Percentiles rank a stretch among this genome's conserved stretches.
These are phyloP conservation scores for Drosophila melanosoma DNA, from an alignment of 2,888 invertebrate species.

Conservation along the genomic window DNA sequence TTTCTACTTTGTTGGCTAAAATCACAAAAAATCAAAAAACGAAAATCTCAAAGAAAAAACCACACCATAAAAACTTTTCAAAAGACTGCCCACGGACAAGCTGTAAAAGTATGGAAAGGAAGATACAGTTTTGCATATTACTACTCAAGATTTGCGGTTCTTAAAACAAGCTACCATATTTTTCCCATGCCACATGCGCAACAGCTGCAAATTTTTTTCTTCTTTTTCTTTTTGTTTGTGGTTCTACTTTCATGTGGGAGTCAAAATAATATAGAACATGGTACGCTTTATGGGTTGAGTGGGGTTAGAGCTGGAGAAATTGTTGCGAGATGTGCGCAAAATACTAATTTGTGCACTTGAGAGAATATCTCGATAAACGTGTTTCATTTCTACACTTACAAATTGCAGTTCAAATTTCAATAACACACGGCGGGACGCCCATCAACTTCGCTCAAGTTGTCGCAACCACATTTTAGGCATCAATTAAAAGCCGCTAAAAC, in stretches of 20 bases:
- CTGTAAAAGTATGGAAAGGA: constrained; percentile 14
- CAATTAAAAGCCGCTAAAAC: constrained; percentile 66
- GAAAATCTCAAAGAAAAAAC: constrained; percentile 34
- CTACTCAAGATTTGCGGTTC: constrained; percentile 16
- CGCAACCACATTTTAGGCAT: constrained; percentile 75
- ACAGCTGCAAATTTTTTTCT: constrained; percentile 35
- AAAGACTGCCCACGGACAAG: constrained; percentile 54
- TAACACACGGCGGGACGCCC: constrained; percentile 47
- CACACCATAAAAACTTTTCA: constrained; percentile 55
- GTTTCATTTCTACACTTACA: constrained; percentile 62
- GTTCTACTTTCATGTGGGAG: constrained; percentile 37
- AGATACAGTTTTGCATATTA: constrained; percentile 33
- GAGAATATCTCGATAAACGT: constrained; percentile 54
- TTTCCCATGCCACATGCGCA: constrained; percentile 51
- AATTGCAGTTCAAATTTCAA: constrained; percentile 63
- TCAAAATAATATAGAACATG: background rate
- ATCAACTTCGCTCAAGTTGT: constrained; percentile 48
- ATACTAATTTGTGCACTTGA: constrained; percentile 21
- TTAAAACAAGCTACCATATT: constrained; percentile 23
- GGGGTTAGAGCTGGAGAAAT: constrained; percentile 9
- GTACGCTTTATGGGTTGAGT: constrained; percentile 41
- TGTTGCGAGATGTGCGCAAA: constrained; percentile 12
- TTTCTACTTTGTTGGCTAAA: constrained; percentile 15
- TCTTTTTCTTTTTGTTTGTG: background rate
- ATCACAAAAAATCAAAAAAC: constrained; percentile 30